Evolutionary conservation across 2,888 invertebrate species (phyloP).

Genomic region (Onchidella celtica): DNA sequence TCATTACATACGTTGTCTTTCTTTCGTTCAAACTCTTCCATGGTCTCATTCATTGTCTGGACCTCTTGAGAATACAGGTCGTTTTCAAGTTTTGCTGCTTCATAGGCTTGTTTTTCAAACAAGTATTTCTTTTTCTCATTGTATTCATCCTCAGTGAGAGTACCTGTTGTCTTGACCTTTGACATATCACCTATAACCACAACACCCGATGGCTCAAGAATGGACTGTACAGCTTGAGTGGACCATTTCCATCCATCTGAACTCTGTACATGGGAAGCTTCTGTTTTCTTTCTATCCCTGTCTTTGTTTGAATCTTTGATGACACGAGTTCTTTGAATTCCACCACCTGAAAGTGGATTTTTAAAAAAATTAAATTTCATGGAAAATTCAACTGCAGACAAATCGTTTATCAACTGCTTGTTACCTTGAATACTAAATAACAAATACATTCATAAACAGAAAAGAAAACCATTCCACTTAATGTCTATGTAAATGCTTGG

Average conservation of each 20-base stretch:
- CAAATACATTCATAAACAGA: no score
- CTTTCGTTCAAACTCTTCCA: constrained; percentile 71
- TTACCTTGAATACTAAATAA: no score
- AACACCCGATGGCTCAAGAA: constrained; percentile 1
- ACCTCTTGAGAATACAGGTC: constrained; percentile 72
- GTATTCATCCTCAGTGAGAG: constrained; percentile 54
- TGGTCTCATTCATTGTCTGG: constrained; percentile 64
- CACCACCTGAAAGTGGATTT: no score
- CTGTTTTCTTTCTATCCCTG: constrained; percentile 15
- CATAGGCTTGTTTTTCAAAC: constrained; percentile 76
- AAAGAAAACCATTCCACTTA: no score
- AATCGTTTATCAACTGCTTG: no score
- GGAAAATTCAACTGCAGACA: no score
- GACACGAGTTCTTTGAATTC: background rate
- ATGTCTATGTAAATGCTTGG: no score
- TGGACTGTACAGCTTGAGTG: background rate
- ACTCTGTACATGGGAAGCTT: constrained; percentile 29
- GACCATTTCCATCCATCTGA: constrained; percentile 2
- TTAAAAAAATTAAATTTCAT: no score
- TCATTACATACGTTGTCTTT: constrained; percentile 65
- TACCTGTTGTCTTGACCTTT: constrained; percentile 45
- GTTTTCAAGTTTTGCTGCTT: constrained; percentile 76
- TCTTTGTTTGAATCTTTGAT: background rate
- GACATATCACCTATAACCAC: constrained; percentile 55
- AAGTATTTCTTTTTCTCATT: constrained; percentile 67